These are phyloP conservation scores for Dynastes grantii DNA, from an alignment of 2,888 invertebrate species.

Conservation along the genomic window DNA sequence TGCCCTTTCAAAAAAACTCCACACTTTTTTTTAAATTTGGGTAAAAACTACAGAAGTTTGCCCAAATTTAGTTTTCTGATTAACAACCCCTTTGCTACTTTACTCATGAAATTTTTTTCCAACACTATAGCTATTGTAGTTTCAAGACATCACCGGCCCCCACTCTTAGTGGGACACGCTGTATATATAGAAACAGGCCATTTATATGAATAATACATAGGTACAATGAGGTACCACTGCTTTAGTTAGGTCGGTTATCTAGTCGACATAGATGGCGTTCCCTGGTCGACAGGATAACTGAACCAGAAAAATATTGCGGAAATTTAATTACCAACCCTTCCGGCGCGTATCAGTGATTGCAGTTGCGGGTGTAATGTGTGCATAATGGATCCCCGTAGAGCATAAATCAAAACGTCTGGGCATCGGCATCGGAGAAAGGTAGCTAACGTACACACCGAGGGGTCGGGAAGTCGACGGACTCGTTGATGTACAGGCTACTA, in stretches of 20 bases:
- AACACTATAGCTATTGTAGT: no score
- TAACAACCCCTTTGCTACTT: no score
- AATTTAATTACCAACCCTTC: conserved; percentile 60
- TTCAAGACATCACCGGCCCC: no score
- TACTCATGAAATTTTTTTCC: no score
- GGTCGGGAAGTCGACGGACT: conserved; percentile 17
- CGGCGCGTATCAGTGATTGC: conserved; percentile 56
- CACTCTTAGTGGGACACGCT: no score
- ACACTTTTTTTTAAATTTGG: no score
- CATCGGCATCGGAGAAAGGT: conserved; percentile 47
- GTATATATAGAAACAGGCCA: no score
- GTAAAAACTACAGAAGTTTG: no score
- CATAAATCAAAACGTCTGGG: conserved; percentile 60
- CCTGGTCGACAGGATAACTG: conserved; percentile 40
- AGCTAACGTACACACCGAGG: conserved; percentile 23
- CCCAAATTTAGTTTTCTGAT: no score
- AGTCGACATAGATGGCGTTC: conserved; percentile 10
- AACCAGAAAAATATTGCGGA: conserved; percentile 46
- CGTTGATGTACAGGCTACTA: neutral
- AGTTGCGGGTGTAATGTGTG: conserved; percentile 59
- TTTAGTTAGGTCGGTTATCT: neutral
- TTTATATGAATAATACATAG: no score
- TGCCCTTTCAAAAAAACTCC: no score
- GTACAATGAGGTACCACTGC: no score
- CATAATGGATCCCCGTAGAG: conserved; percentile 60